Base-by-base conservation (phyloP, 23 tunicate species). In the Halocynthia aurantium region DNA sequence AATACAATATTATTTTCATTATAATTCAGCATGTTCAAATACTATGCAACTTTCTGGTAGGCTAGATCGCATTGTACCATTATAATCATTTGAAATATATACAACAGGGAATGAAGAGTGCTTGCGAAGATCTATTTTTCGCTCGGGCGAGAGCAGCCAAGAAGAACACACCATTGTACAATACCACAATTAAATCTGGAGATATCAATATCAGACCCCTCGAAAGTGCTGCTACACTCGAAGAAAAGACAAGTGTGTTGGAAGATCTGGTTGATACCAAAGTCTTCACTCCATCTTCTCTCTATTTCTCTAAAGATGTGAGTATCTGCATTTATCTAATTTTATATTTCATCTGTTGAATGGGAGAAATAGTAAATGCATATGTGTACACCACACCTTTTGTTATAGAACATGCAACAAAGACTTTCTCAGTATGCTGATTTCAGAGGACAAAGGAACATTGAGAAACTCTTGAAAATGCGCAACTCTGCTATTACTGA, bases 111-210 rank as follows among this genome's bases (percentile, higher is more conserved):
- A 69, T 92, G 84, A 92, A 92, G 80, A 82, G 75, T 11, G 61
- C 92, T 7, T 92, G 98, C 67, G 98, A 92, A 74, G 98, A 92
- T 70, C 22, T 92, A 53, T 92, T 92, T 85, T 92, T 92, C 75
- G 71, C 98, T 13, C 86, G 90, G 9, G 90, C 97, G 5, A 77
- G 90, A 50, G 80, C 72, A 7, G 91, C 83, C 40, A 71, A 71
- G 51, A n/a, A 52, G 58, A 44, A 19, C 8, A 62, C 71, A 8
- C 5, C 81, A 6, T 0, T 55, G 20, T 53, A 74, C 67, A 74
- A 62, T 13, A 50, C 5, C 55, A 21, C 67, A 12, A 8, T 40
- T 12, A 19, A 52, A 0, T 57, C 57, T 58, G 78, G 83, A 13
- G 83, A 79, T 22, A 70, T 82, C 19, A 82, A 82, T 62, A 80